A percentile compares a stretch with the other conserved stretches of the same genome.
These are phyloP conservation scores for Mycalesis mineus DNA, from an alignment of 2,888 invertebrate species.

Conservation along the genomic window DNA sequence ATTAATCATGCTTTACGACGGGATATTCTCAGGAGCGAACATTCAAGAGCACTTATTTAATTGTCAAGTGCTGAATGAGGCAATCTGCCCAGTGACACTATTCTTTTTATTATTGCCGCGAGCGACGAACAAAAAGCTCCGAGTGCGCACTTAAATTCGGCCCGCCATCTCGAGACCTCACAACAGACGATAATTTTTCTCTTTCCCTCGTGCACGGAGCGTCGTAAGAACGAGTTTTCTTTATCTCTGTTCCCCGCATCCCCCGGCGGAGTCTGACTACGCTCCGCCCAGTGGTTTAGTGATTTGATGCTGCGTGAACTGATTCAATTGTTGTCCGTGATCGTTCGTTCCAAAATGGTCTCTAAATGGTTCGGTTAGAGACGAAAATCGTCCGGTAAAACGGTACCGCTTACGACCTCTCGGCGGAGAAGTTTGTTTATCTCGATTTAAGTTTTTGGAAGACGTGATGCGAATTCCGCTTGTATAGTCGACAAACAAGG, in stretches of 20 bases:
- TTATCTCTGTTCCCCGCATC: conserved; percentile 64
- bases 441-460: conserved; percentile 76
- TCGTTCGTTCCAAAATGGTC: conserved; percentile 61
- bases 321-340: conserved; percentile 73
- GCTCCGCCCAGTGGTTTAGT: conserved; percentile 79
- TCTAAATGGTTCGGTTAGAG: conserved; percentile 70
- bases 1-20: conserved; percentile 73
- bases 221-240: conserved; percentile 42
- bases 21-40: conserved; percentile 58
- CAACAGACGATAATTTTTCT: conserved; percentile 56
- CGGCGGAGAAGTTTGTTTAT: conserved; percentile 72
- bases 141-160: conserved; percentile 64
- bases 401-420: conserved; percentile 69
- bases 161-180: conserved; percentile 62
- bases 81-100: conserved; percentile 76
- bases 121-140: conserved; percentile 72
- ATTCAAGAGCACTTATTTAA: conserved; percentile 73
- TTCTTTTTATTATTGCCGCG: conserved; percentile 68
- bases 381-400: conserved; percentile 73
- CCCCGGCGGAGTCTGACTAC: conserved; percentile 72
- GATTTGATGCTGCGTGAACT: conserved; percentile 79
- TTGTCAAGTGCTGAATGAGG: conserved; percentile 73
- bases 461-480: conserved; percentile 77
- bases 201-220: conserved; percentile 47
- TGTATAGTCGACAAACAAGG: conserved; percentile 73